Evolutionary conservation across 2,797 vertebrate species (phyloP), one percentile per base, ranked within the genome.

Genomic region (Epinephelus malabaricus): DNA sequence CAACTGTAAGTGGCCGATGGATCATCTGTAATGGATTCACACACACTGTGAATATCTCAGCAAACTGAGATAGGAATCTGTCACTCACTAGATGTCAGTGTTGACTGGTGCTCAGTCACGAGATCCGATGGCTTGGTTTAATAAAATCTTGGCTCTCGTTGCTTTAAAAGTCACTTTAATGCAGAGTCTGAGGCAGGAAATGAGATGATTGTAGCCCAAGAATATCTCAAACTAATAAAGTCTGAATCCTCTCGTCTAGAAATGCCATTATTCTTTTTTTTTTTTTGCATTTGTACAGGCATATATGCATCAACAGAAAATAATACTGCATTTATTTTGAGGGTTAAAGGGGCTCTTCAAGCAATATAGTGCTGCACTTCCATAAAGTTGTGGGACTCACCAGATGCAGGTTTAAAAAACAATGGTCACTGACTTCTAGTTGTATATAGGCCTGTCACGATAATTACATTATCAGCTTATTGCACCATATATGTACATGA

Each of bases 221-320:
- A 17, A 58, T 6, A 50, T 30, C 1, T 4, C 40, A 62, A 61
- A 38, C 38, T 4, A 47, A 69, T 3, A 0, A 6, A 11, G 21
- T 47, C 0, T 30, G 5, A 30, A 15, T 40, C 55, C 66, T 40
- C 58, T 27, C 18, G 17, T 68, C 21, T 63, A 61, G 3, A 79
- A 30, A 50, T 46, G 19, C 23, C 25, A 5, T 43, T 3, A 2
- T 30, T 30, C 27, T 30, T 30, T 5, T 5, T 30, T 51, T 51
- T 76, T 76, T 83, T 73, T 76, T 79, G 38, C 65, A 68, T 69
- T 46, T 63, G 46, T 62, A 65, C 47, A 82, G 60, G 23, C 59
- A 51, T 55, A 27, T 46, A 34, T 51, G 53, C 34, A 60, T 70
- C 6, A 58, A 59, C 14, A 62, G 25, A 67, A 77, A 64, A 53